Evolutionary conservation across 2,888 invertebrate genomes (phyloP).

Genomic region (Hymenopus coronatus): DNA sequence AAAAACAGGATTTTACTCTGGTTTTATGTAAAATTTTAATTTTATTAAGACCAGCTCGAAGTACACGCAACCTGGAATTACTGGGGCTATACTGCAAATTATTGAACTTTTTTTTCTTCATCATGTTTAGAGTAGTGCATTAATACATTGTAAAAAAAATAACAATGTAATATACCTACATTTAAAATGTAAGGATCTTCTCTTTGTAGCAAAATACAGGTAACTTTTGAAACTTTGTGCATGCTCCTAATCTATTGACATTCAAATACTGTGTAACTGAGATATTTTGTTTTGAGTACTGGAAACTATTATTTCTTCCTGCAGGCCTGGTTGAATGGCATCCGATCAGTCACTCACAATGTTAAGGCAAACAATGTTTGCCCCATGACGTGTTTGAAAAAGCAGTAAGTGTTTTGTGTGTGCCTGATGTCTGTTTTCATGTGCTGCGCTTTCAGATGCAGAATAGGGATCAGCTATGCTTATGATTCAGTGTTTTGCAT

Average conservation of each 20-base stretch:
- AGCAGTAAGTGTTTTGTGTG: constrained; percentile 81
- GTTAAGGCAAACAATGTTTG: constrained; percentile 99
- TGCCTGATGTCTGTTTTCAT: not conserved
- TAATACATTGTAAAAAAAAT: not conserved
- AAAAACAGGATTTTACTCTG: too few relatives aligned
- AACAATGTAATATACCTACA: not conserved
- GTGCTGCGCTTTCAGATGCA: not conserved
- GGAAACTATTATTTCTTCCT: constrained; percentile 39
- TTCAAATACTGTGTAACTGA: not conserved
- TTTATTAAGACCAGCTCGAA: too few relatives aligned
- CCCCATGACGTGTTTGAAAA: constrained; percentile 97
- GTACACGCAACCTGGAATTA: too few relatives aligned
- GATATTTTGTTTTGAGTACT: not conserved
- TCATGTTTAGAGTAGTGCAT: not conserved
- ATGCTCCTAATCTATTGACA: not conserved
- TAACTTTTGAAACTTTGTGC: not conserved
- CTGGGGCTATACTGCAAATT: too few relatives aligned
- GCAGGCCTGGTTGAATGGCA: constrained; percentile 93
- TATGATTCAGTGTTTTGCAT: not conserved
- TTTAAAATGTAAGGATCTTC: not conserved
- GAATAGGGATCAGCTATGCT: not conserved
- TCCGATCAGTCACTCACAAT: constrained; percentile 95
- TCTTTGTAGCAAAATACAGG: not conserved
- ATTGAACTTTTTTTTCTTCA: not conserved
- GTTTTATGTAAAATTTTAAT: too few relatives aligned